Conservation (phyloP, 2,113 vertebrate genomes). For the Brachyistius frenatus region DNA sequence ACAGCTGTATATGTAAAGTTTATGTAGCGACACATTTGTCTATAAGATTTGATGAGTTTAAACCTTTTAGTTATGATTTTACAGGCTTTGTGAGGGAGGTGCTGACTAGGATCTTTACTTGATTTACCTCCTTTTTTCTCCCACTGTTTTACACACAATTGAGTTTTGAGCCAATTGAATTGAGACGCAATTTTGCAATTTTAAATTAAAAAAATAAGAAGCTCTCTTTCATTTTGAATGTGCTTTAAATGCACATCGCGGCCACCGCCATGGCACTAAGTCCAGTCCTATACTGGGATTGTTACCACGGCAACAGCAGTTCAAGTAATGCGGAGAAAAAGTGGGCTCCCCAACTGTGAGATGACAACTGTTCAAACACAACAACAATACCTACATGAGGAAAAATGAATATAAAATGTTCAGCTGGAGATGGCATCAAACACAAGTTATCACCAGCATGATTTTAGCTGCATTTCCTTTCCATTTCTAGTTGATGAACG, state of each 20-base stretch:
- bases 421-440: constrained; percentile 6
- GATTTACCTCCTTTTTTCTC: constrained; percentile 12
- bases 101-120: neutral
- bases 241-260: constrained; percentile 33
- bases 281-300: constrained; percentile 21
- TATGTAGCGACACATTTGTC: neutral
- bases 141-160: neutral
- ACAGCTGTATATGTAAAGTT: neutral
- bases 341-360: constrained; percentile 26
- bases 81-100: neutral
- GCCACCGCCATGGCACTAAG: constrained; percentile 9
- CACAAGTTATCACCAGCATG: neutral
- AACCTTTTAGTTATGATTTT: neutral
- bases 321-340: constrained; percentile 35
- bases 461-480: neutral
- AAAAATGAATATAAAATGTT: constrained; percentile 11
- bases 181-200: neutral
- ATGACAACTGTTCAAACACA: constrained; percentile 28
- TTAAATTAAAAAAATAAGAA: constrained; percentile 19
- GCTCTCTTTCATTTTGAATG: constrained; percentile 30
- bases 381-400: constrained; percentile 2
- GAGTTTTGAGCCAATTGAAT: neutral
- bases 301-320: constrained; percentile 70
- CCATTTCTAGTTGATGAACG: neutral
- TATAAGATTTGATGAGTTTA: too few relatives aligned